Percentiles rank a stretch among this genome's conserved stretches.
These are phyloP conservation scores for Octonoba sinensis DNA, from an alignment of 2,888 invertebrate species.

Conservation along the genomic window DNA sequence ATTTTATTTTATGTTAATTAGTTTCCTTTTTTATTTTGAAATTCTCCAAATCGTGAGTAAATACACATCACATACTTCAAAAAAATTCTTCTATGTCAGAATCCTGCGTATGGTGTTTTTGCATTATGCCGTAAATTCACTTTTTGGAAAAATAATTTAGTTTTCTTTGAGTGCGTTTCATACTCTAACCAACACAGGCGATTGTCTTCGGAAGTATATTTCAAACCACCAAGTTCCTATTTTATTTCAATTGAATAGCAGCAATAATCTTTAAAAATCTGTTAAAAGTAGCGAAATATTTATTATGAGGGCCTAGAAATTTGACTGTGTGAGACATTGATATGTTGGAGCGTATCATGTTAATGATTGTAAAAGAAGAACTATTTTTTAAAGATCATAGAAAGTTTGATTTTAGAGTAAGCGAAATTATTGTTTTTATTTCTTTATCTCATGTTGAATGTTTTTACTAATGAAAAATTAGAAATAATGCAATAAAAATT, in stretches of 20 bases:
- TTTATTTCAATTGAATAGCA: conserved; percentile 31
- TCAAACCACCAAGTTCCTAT: conserved; percentile 30
- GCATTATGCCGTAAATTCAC: too few relatives aligned
- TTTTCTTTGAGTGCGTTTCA: too few relatives aligned
- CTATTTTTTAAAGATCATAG: conserved; percentile 49
- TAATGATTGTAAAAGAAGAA: conserved; percentile 35
- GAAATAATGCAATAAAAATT: conserved; percentile 55
- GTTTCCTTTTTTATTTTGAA: too few relatives aligned
- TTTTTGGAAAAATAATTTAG: too few relatives aligned
- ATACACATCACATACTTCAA: too few relatives aligned
- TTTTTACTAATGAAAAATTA: conserved; percentile 45
- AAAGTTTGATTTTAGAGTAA: conserved; percentile 44
- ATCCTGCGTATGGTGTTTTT: too few relatives aligned
- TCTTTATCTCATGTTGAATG: conserved; percentile 43
- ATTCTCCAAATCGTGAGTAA: too few relatives aligned
- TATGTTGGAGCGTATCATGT: conserved; percentile 24
- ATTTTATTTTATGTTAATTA: too few relatives aligned
- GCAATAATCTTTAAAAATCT: conserved; percentile 29
- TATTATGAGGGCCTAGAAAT: conserved; percentile 14
- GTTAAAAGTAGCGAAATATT: conserved; percentile 40
- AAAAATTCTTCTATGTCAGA: too few relatives aligned
- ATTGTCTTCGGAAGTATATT: too few relatives aligned
- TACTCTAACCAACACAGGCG: too few relatives aligned
- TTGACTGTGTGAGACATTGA: conserved; percentile 16
- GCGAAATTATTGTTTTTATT: conserved; percentile 54